Evolutionary conservation across 2,888 invertebrate species (phyloP).

Genomic region (Ormyrus pomaceus): DNA sequence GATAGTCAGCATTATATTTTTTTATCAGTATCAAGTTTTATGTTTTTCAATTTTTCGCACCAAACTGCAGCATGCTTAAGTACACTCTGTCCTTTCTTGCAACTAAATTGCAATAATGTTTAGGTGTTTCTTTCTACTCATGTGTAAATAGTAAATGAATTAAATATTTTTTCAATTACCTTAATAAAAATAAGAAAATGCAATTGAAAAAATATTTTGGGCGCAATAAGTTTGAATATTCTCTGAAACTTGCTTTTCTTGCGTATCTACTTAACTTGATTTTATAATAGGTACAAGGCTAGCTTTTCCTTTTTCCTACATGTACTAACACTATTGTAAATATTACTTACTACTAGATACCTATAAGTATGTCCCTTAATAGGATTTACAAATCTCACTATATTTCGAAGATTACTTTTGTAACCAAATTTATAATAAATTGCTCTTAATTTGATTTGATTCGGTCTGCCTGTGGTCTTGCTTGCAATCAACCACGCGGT

Average conservation of each 20-base stretch:
- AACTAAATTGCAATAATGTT: not conserved
- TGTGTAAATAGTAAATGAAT: conserved; percentile 23
- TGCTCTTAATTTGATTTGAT: conserved; percentile 73
- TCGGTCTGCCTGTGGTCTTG: conserved; percentile 70
- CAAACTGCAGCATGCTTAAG: conserved; percentile 38
- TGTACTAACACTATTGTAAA: conserved; percentile 32
- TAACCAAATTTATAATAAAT: conserved; percentile 58
- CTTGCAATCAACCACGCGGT: conserved; percentile 66
- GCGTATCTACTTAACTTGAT: conserved; percentile 10
- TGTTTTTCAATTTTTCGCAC: conserved; percentile 21
- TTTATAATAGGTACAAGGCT: conserved; percentile 1
- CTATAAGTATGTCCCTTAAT: not conserved
- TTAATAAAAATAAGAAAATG: not conserved
- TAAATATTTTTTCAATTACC: conserved; percentile 26
- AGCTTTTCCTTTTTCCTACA: not conserved
- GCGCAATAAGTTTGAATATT: conserved; percentile 12
- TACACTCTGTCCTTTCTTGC: conserved; percentile 5
- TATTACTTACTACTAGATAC: conserved; percentile 2
- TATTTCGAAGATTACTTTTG: conserved; percentile 38
- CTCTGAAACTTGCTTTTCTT: conserved; percentile 34
- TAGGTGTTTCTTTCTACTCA: conserved; percentile 24
- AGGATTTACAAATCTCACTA: not conserved
- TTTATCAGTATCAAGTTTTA: not conserved
- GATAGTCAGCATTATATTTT: not conserved
- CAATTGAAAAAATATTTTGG: conserved; percentile 37